Percentiles rank a stretch among this genome's conserved stretches.
Evolutionary conservation across 2,797 vertebrate species (phyloP).

Genomic region (Ctenosaura bakeri): DNA sequence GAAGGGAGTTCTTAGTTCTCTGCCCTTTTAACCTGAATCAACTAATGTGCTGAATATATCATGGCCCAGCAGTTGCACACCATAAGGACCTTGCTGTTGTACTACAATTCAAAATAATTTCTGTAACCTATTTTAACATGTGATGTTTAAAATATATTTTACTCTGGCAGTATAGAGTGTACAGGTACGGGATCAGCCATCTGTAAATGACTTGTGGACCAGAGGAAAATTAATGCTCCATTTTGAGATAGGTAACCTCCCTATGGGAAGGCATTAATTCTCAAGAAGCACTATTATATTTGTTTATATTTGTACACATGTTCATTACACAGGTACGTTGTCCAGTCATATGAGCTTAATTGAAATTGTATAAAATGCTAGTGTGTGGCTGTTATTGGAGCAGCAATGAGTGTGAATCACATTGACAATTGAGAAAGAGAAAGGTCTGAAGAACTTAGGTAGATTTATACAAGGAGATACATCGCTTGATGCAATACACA

Average conservation of each 20-base stretch:
- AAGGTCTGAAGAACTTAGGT: constrained; percentile 24
- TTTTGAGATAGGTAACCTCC: constrained; percentile 45
- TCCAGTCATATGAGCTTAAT: constrained; percentile 1
- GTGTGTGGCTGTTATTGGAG: constrained; percentile 22
- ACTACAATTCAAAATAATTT: constrained; percentile 20
- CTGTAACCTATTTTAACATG: constrained; percentile 9
- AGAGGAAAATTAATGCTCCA: constrained; percentile 49
- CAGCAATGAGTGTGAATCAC: constrained; percentile 32
- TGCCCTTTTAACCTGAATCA: constrained; percentile 1
- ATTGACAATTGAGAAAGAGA: constrained; percentile 5
- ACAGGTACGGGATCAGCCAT: constrained; percentile 17
- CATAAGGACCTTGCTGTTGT: background rate
- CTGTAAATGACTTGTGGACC: constrained; percentile 41
- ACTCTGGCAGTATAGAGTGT: constrained; percentile 33
- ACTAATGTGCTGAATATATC: background rate
- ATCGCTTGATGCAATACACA: constrained; percentile 56
- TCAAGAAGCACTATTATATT: background rate
- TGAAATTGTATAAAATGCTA: constrained; percentile 6
- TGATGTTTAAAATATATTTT: constrained; percentile 4
- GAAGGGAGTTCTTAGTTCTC: background rate
- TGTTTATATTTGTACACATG: constrained; percentile 50
- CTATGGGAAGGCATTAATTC: constrained; percentile 12
- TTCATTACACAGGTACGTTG: constrained; percentile 5
- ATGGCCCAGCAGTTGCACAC: background rate
- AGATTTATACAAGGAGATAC: constrained; percentile 56